These are phyloP conservation scores for Fukomys damarensis DNA, from an alignment of 2,113 vertebrate species.

Conservation along the genomic window DNA sequence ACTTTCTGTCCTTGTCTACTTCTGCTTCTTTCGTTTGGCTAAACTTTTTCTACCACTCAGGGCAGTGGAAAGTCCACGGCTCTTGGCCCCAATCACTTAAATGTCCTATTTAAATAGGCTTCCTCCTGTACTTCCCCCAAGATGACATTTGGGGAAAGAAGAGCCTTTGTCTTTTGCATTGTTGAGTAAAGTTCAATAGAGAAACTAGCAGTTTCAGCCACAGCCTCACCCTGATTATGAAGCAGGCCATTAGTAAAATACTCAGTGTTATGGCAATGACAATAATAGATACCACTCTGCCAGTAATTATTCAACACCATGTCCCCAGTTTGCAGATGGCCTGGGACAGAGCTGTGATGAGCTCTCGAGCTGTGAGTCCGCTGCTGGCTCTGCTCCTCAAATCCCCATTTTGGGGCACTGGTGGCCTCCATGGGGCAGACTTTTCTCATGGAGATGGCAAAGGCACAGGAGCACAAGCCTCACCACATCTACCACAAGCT, in stretches of 20 bases:
- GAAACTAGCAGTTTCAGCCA: neutral
- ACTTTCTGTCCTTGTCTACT: neutral
- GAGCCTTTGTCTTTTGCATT: neutral
- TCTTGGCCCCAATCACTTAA: neutral
- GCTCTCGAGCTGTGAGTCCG: neutral
- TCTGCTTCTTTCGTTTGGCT: neutral
- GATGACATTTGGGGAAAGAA: neutral
- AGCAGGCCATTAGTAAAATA: neutral
- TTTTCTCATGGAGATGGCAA: neutral
- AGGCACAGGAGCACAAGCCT: neutral
- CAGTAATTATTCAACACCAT: rapidly evolving
- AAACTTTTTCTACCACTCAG: neutral
- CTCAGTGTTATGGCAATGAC: rapidly evolving
- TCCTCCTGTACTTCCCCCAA: neutral
- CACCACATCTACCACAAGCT: rapidly evolving
- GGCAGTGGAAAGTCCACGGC: constrained; percentile 35
- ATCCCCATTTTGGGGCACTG: neutral
- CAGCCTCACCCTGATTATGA: neutral
- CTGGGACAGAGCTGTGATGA: neutral
- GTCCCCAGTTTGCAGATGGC: neutral
- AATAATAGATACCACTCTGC: too few species aligned
- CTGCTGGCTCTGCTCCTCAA: neutral
- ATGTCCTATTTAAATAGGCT: neutral
- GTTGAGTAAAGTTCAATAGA: neutral
- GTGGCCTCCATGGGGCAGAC: rapidly evolving